Percentiles rank a stretch among this genome's conserved stretches.
These are phyloP conservation scores for Spheniscus mendiculus DNA, from an alignment of 2,113 vertebrate species.

Conservation along the genomic window DNA sequence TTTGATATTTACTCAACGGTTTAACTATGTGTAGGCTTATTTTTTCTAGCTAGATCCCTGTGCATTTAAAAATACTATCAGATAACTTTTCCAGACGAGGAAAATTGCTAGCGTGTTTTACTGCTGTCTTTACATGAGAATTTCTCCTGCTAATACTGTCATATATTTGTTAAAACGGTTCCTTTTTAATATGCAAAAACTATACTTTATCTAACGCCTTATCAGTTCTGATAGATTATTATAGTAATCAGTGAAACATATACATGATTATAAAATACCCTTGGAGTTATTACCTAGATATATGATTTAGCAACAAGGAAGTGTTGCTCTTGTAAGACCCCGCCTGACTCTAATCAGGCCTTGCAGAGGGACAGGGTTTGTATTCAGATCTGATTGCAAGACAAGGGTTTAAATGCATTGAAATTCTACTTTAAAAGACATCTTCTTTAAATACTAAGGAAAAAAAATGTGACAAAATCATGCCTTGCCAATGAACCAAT, in stretches of 20 bases:
- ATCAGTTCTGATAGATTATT: not conserved
- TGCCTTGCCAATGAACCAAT: not conserved
- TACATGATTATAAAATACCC: not conserved
- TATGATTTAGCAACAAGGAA: not conserved
- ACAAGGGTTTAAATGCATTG: not conserved
- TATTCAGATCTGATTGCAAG: not conserved
- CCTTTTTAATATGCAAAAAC: not conserved
- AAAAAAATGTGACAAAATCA: not conserved
- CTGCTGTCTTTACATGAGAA: not conserved
- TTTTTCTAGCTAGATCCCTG: not conserved
- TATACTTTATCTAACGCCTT: not conserved
- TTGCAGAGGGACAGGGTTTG: not conserved
- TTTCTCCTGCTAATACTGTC: not conserved
- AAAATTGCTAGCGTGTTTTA: not conserved
- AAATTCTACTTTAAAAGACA: not conserved
- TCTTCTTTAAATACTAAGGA: not conserved
- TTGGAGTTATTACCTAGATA: not conserved
- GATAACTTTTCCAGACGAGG: not conserved
- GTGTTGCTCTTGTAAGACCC: not conserved
- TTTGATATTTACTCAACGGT: not conserved
- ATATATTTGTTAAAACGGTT: not conserved
- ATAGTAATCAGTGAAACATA: not conserved
- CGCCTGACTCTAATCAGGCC: not conserved
- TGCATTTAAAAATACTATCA: not conserved
- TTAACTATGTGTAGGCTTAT: not conserved